Conservation (phyloP, 2,797 vertebrate genomes). For the Hylomyscus alleni region DNA sequence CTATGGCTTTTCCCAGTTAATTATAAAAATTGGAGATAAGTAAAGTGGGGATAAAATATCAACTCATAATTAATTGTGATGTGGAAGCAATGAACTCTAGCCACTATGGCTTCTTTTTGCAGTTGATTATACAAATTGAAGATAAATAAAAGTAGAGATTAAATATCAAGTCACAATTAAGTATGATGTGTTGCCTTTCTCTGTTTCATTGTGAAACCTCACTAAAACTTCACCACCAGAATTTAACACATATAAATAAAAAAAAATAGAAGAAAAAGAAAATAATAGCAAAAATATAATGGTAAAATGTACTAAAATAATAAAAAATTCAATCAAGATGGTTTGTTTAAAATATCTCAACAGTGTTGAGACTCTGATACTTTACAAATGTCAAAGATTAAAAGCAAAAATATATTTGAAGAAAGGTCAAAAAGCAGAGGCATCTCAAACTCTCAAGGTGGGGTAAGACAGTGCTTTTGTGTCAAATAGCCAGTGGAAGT, state of each 20-base stretch:
- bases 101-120: constrained; percentile 11
- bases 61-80: background rate
- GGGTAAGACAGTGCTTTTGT: background rate
- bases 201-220: background rate
- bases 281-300: background rate
- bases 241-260: background rate
- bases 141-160: background rate
- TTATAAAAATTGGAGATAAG: constrained; percentile 20
- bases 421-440: background rate
- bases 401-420: background rate
- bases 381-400: background rate
- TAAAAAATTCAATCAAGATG: background rate
- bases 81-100: background rate
- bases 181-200: background rate
- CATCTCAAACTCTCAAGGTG: background rate
- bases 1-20: constrained; percentile 15
- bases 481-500: background rate
- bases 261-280: background rate
- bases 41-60: background rate
- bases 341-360: background rate
- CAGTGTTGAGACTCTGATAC: background rate
- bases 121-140: constrained; percentile 27
- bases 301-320: constrained; percentile 23
- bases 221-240: background rate
- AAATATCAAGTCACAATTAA: constrained; percentile 4